Evolutionary conservation across 2,113 vertebrate species (phyloP), one percentile per base, ranked within the genome.

Genomic region (Pica pica): DNA sequence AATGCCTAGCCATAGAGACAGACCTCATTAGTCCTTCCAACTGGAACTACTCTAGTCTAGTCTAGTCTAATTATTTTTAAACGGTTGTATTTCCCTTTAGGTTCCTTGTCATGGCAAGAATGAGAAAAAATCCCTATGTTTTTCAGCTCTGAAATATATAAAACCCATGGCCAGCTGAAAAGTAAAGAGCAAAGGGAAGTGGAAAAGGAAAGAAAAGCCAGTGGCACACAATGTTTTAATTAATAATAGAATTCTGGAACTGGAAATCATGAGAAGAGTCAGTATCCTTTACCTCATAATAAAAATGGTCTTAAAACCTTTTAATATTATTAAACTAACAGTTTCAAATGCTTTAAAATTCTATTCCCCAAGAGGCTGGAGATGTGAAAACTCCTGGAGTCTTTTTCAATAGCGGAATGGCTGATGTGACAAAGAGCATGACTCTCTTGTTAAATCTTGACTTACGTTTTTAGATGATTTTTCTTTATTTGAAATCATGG

Each of bases 231-330:
- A 74, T 80, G 78, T 90, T 96, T 96, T 96, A 95, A 94, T 97
- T 96, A 95, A 96, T 91, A 90, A 91, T 81, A 93, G 22, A 68
- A 85, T 67, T 11, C 60, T 95, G 47, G 79, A 85, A 73, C 59
- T n/a, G n/a, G 82, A 96, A 91, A 95, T 94, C 55, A 90, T 70
- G 63, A 95, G 87, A 93, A 95, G 95, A 96, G 67, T 90, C 93
- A 96, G 93, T 91, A 94, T 95, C 87, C 84, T 95, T 76, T 91
- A 59, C 76, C 55, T 93, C 63, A 59, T 79, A 74, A 89, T 90
- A 94, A 91, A 93, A 94, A 89, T 55, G 35, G 35, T 55, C 64
- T 92, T 83, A 88, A 93, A 94, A 80, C 7, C 30, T 88, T 95
- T 74, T 78, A 95, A 74, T 86, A 68, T 80, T 91, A 80, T 83